Conservation (phyloP, 2,888 invertebrate species). For the Pasiphila rectangulata region DNA sequence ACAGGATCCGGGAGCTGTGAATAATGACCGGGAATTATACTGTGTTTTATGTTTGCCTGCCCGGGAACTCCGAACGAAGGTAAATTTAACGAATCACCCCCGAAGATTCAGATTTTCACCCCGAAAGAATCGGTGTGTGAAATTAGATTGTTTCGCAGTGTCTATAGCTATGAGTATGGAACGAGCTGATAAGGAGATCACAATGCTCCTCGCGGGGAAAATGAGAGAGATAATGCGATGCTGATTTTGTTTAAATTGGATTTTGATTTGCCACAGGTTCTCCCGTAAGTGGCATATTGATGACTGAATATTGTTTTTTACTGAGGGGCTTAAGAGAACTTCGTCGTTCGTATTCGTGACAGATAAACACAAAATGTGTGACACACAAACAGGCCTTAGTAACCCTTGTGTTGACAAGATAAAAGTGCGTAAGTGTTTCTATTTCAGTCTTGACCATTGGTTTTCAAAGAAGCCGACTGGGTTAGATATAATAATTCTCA, state of each 20-base stretch:
- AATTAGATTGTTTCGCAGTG: conserved; percentile 55
- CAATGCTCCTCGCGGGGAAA: conserved; percentile 8
- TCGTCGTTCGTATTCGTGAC: too few species aligned
- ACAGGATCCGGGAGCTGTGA: conserved; percentile 58
- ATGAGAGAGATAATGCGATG: conserved; percentile 10
- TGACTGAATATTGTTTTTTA: background rate
- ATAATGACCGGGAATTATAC: conserved; percentile 65
- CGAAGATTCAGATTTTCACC: conserved; percentile 52
- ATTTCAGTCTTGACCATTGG: background rate
- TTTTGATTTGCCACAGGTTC: conserved; percentile 8
- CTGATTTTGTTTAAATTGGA: conserved; percentile 4
- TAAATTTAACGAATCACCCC: conserved; percentile 60
- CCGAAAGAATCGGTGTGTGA: conserved; percentile 59
- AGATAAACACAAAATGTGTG: too few species aligned
- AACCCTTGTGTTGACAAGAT: background rate
- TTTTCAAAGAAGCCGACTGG: too few species aligned
- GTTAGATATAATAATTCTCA: background rate
- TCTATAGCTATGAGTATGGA: conserved; percentile 27
- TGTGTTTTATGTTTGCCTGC: conserved; percentile 57
- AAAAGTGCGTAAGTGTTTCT: background rate
- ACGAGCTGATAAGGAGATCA: conserved; percentile 17
- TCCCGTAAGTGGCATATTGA: conserved; percentile 2
- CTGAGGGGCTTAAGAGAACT: too few species aligned
- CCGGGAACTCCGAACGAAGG: conserved; percentile 34
- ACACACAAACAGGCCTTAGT: too few species aligned